These are phyloP conservation scores for Chunga burmeisteri DNA, from an alignment of 2,113 vertebrate genomes.

Conservation along the genomic window DNA sequence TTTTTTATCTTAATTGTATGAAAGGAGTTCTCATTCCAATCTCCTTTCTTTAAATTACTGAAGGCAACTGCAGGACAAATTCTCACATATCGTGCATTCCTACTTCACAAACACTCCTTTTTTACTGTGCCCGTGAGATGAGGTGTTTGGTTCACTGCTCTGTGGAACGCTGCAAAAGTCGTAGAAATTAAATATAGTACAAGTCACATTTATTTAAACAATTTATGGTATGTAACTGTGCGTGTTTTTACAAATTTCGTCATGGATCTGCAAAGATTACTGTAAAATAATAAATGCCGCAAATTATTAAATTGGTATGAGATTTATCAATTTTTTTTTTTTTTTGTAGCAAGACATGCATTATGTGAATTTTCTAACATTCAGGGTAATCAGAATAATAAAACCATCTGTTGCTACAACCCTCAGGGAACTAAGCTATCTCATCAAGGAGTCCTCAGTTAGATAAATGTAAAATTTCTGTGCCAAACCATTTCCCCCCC, in stretches of 20 bases:
- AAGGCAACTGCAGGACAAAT: neutral
- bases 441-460: neutral
- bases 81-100: neutral
- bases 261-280: neutral
- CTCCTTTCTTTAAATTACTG: neutral
- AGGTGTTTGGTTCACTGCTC: neutral
- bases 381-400: neutral
- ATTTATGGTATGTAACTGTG: neutral
- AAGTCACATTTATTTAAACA: neutral
- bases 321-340: neutral
- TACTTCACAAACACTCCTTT: neutral
- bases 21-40: neutral
- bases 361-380: neutral
- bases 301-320: neutral
- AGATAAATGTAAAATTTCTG: neutral
- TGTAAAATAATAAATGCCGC: neutral
- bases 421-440: neutral
- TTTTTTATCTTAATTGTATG: neutral
- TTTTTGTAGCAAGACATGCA: neutral
- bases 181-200: neutral
- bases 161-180: neutral
- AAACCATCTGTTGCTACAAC: neutral
- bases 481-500: neutral
- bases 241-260: neutral
- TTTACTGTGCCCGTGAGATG: neutral